phyloP scores from a whole-genome alignment of 2,888 invertebrate species.

The Hermaeophaga mercurialis region DNA sequence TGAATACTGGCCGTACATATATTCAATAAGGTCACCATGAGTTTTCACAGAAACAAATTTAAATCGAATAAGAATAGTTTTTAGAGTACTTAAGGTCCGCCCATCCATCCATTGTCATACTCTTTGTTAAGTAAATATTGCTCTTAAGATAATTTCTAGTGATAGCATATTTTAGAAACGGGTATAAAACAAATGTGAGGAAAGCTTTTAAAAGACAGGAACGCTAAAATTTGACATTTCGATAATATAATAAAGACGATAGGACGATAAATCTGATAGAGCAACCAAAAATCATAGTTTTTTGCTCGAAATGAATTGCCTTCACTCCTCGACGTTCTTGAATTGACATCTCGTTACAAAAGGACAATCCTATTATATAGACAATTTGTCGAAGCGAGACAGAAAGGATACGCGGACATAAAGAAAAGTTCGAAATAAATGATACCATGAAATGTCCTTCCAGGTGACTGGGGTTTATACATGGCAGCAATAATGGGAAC shows the following conservation, averaged over 20 bases:
- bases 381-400: slow-evolving; percentile 50
- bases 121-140: no score
- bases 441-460: slow-evolving; percentile 39
- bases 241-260: no score
- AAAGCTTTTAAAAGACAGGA: no score
- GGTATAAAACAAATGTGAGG: no score
- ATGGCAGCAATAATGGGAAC: slow-evolving; percentile 40
- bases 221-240: slow-evolving; percentile 9
- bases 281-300: slow-evolving; percentile 36
- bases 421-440: slow-evolving; percentile 42
- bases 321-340: slow-evolving; percentile 44
- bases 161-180: no score
- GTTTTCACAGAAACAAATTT: no score
- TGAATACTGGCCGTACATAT: no score
- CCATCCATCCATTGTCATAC: no score
- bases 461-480: slow-evolving; percentile 45
- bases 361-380: slow-evolving; percentile 47
- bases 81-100: no score
- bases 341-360: slow-evolving; percentile 48
- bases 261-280: neutral
- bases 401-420: slow-evolving; percentile 37
- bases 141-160: no score
- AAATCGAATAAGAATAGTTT: no score
- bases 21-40: no score
- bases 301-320: slow-evolving; percentile 44